Conservation (phyloP, 2,888 invertebrate species). For the Falcaria lacertinaria region DNA sequence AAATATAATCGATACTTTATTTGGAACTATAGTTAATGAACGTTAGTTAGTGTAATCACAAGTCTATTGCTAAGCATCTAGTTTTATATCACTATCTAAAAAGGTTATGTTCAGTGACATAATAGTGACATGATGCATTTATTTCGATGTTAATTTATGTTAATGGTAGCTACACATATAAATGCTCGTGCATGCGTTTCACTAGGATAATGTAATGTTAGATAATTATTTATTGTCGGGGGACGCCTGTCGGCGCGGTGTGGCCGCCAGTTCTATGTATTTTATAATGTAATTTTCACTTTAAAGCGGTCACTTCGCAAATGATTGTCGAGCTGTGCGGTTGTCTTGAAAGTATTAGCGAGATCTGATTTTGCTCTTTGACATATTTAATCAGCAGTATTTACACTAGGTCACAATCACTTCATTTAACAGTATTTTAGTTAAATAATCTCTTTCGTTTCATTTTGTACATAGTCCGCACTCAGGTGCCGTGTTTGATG, state of each 20-base stretch:
- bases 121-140: conserved; percentile 79
- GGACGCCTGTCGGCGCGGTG: conserved; percentile 37
- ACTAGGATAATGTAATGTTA: conserved; percentile 65
- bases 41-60: conserved; percentile 76
- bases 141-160: conserved; percentile 77
- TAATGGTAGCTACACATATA: conserved; percentile 75
- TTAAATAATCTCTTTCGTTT: conserved; percentile 53
- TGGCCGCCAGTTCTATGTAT: conserved; percentile 46
- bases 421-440: conserved; percentile 70
- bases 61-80: conserved; percentile 66
- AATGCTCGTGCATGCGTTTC: conserved; percentile 71
- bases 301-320: conserved; percentile 46
- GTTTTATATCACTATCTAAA: conserved; percentile 61
- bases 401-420: conserved; percentile 63
- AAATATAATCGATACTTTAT: conserved; percentile 48
- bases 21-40: conserved; percentile 49
- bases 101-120: conserved; percentile 72
- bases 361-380: conserved; percentile 63
- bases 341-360: conserved; percentile 50
- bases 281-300: conserved; percentile 62
- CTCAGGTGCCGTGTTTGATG: conserved; percentile 37
- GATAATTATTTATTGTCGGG: conserved; percentile 66
- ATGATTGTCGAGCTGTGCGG: conserved; percentile 29
- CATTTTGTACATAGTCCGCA: conserved; percentile 59
- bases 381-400: conserved; percentile 59